Conservation (phyloP, 2,797 vertebrate genomes). For the Cygnus olor region DNA sequence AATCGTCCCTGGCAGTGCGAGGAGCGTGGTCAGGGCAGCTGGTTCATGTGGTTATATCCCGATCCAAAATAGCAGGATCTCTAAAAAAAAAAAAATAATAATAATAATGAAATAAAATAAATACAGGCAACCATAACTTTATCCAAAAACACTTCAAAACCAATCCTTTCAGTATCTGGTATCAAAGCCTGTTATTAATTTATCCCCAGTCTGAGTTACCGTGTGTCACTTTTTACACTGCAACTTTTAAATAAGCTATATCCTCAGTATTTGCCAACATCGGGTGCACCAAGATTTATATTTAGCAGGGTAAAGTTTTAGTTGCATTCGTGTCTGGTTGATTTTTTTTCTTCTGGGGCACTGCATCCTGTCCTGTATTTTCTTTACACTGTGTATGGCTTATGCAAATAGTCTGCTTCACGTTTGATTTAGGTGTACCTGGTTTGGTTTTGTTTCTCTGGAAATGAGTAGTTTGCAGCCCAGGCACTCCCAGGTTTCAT, state of each 20-base stretch:
- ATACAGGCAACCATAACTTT: background rate
- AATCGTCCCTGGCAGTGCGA: background rate
- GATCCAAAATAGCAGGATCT: background rate
- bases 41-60: accelerated
- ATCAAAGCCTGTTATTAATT: conserved; percentile 77
- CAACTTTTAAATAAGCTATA: background rate
- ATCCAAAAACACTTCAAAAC: background rate
- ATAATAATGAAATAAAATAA: background rate
- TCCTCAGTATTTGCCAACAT: background rate
- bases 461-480: background rate
- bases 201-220: conserved; percentile 72
- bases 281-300: background rate
- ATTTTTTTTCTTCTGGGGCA: conserved; percentile 13
- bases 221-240: conserved; percentile 15
- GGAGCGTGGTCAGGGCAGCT: background rate
- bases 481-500: background rate
- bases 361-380: conserved; percentile 16
- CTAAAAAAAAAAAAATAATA: background rate
- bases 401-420: background rate
- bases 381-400: conserved; percentile 9
- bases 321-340: background rate
- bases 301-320: background rate
- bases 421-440: background rate
- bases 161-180: background rate
- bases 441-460: conserved; percentile 38